Conservation (phyloP, 2,797 vertebrate species). For the Hypotaenidia okinawae region DNA sequence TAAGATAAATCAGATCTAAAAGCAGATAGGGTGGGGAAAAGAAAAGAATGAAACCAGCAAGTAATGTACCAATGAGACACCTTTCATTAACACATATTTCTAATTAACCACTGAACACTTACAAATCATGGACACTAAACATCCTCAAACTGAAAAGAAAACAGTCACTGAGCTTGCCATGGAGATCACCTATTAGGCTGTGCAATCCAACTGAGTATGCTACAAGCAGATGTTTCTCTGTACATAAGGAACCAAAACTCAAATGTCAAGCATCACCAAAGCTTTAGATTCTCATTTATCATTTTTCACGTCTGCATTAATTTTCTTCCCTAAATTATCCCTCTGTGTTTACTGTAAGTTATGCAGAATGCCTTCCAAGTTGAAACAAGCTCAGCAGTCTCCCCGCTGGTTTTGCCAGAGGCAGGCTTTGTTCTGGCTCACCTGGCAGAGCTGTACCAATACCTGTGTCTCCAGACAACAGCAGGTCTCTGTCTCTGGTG, state of each 20-base stretch:
- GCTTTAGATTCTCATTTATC: not conserved
- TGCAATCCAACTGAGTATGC: not conserved
- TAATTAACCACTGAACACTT: not conserved
- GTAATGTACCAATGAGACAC: not conserved
- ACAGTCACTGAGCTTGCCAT: not conserved
- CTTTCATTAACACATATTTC: not conserved
- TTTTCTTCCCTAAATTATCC: conserved; percentile 6
- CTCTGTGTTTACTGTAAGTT: not conserved
- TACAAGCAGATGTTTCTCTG: not conserved
- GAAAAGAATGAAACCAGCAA: not conserved
- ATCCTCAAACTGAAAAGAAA: not conserved
- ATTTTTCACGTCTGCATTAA: not conserved
- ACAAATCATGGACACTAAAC: not conserved
- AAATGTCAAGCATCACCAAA: not conserved
- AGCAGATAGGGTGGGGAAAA: not conserved
- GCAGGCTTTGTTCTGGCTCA: conserved; percentile 53
- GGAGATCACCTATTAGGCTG: not conserved
- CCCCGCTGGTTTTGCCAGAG: conserved; percentile 22
- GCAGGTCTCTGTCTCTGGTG: fast-evolving
- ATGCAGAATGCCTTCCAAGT: conserved; percentile 17
- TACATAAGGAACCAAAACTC: not conserved
- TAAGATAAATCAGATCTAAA: conserved; percentile 21
- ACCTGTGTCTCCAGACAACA: not conserved
- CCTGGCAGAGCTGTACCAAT: not conserved
- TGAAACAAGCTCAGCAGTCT: not conserved